These are phyloP conservation scores for Neotoma lepida DNA, from an alignment of 2,113 vertebrate genomes.

Conservation along the genomic window DNA sequence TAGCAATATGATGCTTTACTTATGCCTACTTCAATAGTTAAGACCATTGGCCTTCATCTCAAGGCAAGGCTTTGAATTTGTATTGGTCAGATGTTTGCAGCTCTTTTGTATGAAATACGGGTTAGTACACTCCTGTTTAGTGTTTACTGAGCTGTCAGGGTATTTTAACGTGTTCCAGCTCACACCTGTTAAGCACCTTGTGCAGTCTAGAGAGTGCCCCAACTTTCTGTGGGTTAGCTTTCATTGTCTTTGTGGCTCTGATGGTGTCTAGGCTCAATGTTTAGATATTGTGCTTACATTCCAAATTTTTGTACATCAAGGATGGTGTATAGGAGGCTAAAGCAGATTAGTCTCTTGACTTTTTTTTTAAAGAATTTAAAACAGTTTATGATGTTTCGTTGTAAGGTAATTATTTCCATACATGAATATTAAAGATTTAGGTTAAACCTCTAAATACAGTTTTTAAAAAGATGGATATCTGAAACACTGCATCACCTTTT, in stretches of 20 bases:
- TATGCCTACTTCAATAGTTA: slow-evolving; percentile 9
- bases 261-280: slow-evolving; percentile 2
- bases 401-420: slow-evolving; percentile 1
- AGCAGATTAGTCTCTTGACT: slow-evolving; percentile 1
- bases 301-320: slow-evolving; percentile 42
- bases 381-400: slow-evolving; percentile 32
- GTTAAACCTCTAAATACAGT: slow-evolving; percentile 42
- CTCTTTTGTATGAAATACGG: slow-evolving; percentile 25
- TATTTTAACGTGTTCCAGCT: slow-evolving; percentile 39
- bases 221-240: slow-evolving; percentile 5
- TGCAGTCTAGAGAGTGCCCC: slow-evolving; percentile 22
- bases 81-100: neutral
- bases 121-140: neutral
- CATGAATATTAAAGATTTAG: slow-evolving; percentile 48
- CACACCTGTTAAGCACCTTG: neutral
- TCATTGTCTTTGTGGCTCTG: slow-evolving; percentile 19
- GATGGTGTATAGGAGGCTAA: slow-evolving; percentile 16
- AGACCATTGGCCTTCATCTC: neutral
- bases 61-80: slow-evolving; percentile 45
- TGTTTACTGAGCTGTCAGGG: neutral
- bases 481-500: neutral
- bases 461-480: slow-evolving; percentile 9
- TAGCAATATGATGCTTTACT: slow-evolving; percentile 24
- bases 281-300: slow-evolving; percentile 54
- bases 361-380: slow-evolving; percentile 1